Evolutionary conservation across 2,113 vertebrate genomes (phyloP), one percentile per base, ranked within the genome.

Genomic region (Mesocricetus auratus): DNA sequence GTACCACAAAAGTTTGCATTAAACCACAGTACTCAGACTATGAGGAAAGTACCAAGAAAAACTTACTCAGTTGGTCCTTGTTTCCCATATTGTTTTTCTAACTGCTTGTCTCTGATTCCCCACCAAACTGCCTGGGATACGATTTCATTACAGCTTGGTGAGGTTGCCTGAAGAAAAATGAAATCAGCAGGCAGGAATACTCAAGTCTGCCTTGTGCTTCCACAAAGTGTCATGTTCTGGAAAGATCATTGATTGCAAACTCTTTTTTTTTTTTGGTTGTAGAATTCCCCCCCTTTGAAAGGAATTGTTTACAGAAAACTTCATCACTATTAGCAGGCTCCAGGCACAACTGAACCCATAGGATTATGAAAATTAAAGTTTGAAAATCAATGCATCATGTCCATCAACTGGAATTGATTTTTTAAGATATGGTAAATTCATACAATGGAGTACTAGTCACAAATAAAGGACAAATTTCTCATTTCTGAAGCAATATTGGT

Each of bases 351-450:
- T 29, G 9, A 88, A 86, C 8, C 64, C 47, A 8, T 3, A 5
- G 45, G 53, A 81, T 11, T 60, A 75, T 58, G 45, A 82, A 71
- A 94, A 66, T 47, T 89, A 68, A 91, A 47, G 19, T 94, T 90
- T 87, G 56, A 97, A 97, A 95, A 29, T 1, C 45, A 85, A 15
- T 90, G 1, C 7, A 71, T 92, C 71, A 71, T 69, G 6, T 95
- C 36, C 47, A 73, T 66, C 17, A 82, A 73, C 6, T 94, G 29
- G n/a, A 66, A 82, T 90, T 10, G 5, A 91, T 83, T 94, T 91
- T 94, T 0, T 4, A n/a, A 86, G 19, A 79, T 53, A 66, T 71
- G 60, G 0, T 53, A 86, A 71, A 86, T 77, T 85, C 33, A 2
- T 86, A 39, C 31, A 86, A 68, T 56, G 19, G 31, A 87, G 58